A percentile compares a stretch with the other conserved stretches of the same genome.
Conservation (phyloP, 1,140 invertebrate species). For the Cryptotermes secundus region DNA sequence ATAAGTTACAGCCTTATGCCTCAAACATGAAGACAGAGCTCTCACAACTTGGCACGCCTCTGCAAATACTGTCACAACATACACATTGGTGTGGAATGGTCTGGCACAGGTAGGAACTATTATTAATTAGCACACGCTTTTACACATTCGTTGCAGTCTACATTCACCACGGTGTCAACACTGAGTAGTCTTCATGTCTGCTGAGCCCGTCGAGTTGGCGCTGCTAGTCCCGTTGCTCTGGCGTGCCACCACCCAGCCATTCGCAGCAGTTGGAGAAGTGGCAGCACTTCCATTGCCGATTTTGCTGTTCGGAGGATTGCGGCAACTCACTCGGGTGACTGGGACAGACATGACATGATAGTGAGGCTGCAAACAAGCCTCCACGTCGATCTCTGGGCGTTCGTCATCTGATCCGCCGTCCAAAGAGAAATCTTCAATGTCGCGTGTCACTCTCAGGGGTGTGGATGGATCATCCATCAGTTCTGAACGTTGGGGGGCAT, state of each 20-base stretch:
- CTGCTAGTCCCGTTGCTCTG: slow-evolving; percentile 44
- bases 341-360: not conserved
- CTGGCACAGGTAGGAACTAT: not conserved
- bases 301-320: slow-evolving; percentile 44
- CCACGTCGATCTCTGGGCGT: slow-evolving; percentile 4
- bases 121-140: not conserved
- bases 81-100: not conserved
- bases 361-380: slow-evolving; percentile 7
- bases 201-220: slow-evolving; percentile 40
- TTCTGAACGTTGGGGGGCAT: slow-evolving; percentile 40
- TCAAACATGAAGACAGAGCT: not conserved
- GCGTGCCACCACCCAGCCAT: slow-evolving; percentile 44
- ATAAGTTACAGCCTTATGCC: not conserved
- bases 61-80: too few relatives aligned
- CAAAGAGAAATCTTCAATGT: slow-evolving; percentile 43
- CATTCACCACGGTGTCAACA: slow-evolving; percentile 35
- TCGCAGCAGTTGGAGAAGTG: slow-evolving; percentile 40
- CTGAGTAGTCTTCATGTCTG: slow-evolving; percentile 40
- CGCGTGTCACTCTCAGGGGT: slow-evolving; percentile 40
- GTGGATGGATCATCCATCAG: slow-evolving; percentile 39
- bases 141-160: not conserved
- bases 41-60: not conserved
- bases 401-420: slow-evolving; percentile 33
- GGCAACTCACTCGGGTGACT: not conserved
- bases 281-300: slow-evolving; percentile 50